Evolutionary conservation across 2,888 invertebrate genomes (phyloP), one percentile per base, ranked within the genome.

Genomic region (Amphipyra berbera): DNA sequence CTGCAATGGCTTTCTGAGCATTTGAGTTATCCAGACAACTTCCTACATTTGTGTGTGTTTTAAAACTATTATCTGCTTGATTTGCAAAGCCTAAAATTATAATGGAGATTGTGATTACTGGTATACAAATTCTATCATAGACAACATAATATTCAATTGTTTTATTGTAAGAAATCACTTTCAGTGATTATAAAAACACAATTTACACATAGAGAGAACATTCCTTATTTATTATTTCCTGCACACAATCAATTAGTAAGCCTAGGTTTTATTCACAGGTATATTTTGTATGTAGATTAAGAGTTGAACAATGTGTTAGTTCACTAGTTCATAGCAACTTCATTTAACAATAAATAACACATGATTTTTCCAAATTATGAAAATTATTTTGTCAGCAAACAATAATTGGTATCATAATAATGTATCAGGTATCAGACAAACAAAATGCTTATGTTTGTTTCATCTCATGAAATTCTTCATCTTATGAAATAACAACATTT

Each of bases 1-100:
- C 90, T 99, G 9, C 98, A 99, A 84, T 99, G 99, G 99, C 96
- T 99, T 92, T 98, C 99, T 21, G 99, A 99, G 93, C 99, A 99
- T 91, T 95, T 99, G 84, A 98, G 99, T 89, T 99, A 99, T 93
- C 99, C 99, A 0, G 99, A 99, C 90, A 99, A 99, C 94, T 99
- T 99, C 92, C 95, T 99, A 71, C 99, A 99, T 95, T 95, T 99
- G 79, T 96, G 96, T 87, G 88, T 97, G 52, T 90, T 87, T 62
- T 92, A 81, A 85, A 61, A 46, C 6, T 33, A 47, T 33, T 13
- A 14, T 41, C 2, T 46, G 13, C 9, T 53, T 42, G 7, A 37
- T 37, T 44, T 35, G 2, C 10, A 15, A 41, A 41, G 7, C 33
- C 8, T n/a, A 41, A 0, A 13, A 44, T 14, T 35, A 41, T 41